Conservation (phyloP, 2,113 vertebrate genomes). For the Oreamnos americanus region DNA sequence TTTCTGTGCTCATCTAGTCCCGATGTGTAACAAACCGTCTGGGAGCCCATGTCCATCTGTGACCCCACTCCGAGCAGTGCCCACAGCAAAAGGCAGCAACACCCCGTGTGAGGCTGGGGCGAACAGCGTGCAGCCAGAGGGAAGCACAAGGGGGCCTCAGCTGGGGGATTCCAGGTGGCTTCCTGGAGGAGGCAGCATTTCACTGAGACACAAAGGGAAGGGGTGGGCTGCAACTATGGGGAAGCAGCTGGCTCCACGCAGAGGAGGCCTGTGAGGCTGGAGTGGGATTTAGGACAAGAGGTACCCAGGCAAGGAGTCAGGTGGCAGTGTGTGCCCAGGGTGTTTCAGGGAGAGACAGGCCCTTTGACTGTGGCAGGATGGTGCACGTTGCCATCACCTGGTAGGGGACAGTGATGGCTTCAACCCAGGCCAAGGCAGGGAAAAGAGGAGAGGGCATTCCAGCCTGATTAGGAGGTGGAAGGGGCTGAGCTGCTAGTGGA, state of each 20-base stretch:
- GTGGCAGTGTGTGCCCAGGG: too few species aligned
- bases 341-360: not conserved
- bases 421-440: too few species aligned
- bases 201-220: not conserved
- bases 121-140: rapidly evolving
- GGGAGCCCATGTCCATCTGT: not conserved
- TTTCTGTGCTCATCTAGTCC: not conserved
- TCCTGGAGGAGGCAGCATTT: not conserved
- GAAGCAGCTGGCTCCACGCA: not conserved
- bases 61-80: not conserved
- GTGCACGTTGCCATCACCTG: not conserved
- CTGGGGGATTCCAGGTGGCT: not conserved
- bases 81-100: rapidly evolving
- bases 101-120: not conserved
- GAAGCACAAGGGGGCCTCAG: not conserved
- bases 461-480: not conserved
- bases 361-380: not conserved
- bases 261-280: not conserved
- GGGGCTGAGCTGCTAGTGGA: not conserved
- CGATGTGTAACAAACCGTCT: not conserved
- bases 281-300: not conserved
- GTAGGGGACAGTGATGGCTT: not conserved
- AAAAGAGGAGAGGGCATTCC: too few species aligned
- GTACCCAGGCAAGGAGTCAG: not conserved
- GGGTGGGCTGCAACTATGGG: not conserved